phyloP scores from a whole-genome alignment of 1,140 invertebrate genomes.

The Brachionus angularis region DNA sequence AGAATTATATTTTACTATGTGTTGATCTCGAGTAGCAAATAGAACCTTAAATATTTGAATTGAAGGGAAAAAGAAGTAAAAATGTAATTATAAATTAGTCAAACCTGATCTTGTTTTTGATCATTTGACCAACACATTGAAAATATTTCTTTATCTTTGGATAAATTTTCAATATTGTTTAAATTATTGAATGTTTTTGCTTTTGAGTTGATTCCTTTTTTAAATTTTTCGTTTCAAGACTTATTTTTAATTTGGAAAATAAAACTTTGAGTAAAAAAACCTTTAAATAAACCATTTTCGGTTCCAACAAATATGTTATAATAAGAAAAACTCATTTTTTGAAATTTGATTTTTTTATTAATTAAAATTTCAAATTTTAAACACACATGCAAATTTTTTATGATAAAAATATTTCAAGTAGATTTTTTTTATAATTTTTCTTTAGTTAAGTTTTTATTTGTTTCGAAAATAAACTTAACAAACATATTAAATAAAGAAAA shows the following conservation, averaged over 20 bases:
- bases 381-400: background rate
- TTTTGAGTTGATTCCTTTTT: slow-evolving; percentile 26
- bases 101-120: background rate
- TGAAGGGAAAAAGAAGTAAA: background rate
- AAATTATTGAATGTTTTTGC: slow-evolving; percentile 20
- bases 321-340: slow-evolving; percentile 18
- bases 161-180: slow-evolving; percentile 34
- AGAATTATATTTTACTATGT: slow-evolving; percentile 11
- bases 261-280: background rate
- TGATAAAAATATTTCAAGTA: no score
- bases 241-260: background rate
- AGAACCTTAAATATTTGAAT: background rate
- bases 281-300: slow-evolving; percentile 40
- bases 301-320: slow-evolving; percentile 44
- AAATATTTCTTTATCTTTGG: slow-evolving; percentile 25
- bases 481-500: no score
- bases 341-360: background rate
- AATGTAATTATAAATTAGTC: background rate
- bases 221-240: background rate
- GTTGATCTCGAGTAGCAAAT: slow-evolving; percentile 25
- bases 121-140: slow-evolving; percentile 22
- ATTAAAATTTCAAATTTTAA: background rate
- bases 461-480: no score
- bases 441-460: no score
- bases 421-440: no score